Conservation (phyloP, 2,888 invertebrate genomes). For the Eretmocerus hayati region DNA sequence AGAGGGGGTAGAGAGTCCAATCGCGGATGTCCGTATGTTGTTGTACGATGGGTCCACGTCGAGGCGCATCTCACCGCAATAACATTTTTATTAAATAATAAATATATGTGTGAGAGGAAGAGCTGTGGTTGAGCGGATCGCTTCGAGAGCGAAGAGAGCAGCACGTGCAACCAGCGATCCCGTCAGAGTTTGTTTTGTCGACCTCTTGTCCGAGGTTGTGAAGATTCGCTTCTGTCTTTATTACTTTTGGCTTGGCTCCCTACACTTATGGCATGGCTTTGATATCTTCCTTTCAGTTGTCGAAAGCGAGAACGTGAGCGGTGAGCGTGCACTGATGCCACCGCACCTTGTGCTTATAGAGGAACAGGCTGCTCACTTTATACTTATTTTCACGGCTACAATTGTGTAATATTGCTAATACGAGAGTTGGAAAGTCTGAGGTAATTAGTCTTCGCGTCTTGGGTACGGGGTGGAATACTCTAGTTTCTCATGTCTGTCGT, state of each 20-base stretch:
- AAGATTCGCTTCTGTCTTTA: slow-evolving; percentile 21
- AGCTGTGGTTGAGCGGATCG: too few relatives aligned
- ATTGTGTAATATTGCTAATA: slow-evolving; percentile 12
- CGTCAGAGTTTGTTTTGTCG: slow-evolving; percentile 2
- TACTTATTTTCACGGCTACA: slow-evolving; percentile 8
- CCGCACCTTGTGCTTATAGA: neutral
- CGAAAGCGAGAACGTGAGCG: too few relatives aligned
- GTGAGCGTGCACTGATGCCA: neutral
- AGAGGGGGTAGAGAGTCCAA: too few relatives aligned
- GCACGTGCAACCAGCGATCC: slow-evolving; percentile 1
- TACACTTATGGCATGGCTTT: slow-evolving; percentile 11
- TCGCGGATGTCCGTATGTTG: slow-evolving; percentile 6
- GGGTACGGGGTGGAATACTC: too few relatives aligned
- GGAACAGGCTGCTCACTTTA: too few relatives aligned
- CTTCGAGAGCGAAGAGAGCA: neutral
- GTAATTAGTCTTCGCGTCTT: slow-evolving; percentile 7
- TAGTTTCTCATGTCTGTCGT: too few relatives aligned
- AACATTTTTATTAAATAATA: slow-evolving; percentile 39
- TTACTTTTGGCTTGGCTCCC: slow-evolving; percentile 13
- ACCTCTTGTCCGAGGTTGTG: too few relatives aligned
- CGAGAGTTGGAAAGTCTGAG: too few relatives aligned
- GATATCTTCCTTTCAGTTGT: slow-evolving; percentile 16
- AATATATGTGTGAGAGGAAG: slow-evolving; percentile 20
- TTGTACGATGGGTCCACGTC: slow-evolving; percentile 2
- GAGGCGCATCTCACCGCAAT: slow-evolving; percentile 28